phyloP scores from a whole-genome alignment of 2,888 invertebrate species.

The Drosophila ezoana region DNA sequence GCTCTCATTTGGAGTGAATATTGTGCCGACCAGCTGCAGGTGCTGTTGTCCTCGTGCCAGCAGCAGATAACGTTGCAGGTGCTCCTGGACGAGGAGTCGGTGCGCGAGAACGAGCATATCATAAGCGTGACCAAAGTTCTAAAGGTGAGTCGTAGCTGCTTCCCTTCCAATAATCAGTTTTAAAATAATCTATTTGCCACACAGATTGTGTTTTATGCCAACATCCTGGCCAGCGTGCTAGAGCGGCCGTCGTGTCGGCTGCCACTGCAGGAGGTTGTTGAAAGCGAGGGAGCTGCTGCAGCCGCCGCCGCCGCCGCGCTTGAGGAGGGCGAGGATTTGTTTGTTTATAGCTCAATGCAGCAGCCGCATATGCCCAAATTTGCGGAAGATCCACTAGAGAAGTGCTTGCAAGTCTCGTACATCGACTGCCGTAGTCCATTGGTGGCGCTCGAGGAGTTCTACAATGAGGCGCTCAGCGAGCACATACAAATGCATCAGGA shows the following conservation, averaged over 20 bases:
- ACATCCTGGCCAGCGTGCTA: conserved; percentile 92
- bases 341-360: conserved; percentile 80
- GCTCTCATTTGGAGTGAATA: conserved; percentile 92
- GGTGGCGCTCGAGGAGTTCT: conserved; percentile 95
- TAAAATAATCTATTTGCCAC: conserved; percentile 27
- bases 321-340: conserved; percentile 82
- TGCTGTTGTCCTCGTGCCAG: conserved; percentile 91
- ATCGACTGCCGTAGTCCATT: conserved; percentile 92
- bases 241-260: conserved; percentile 87
- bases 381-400: conserved; percentile 86
- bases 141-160: conserved; percentile 87
- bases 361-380: conserved; percentile 82
- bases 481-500: conserved; percentile 97
- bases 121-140: conserved; percentile 94
- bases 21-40: conserved; percentile 88
- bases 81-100: conserved; percentile 90
- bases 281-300: conserved; percentile 32
- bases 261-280: conserved; percentile 44
- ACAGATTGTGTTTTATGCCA: conserved; percentile 94
- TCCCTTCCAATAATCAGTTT: too few species aligned
- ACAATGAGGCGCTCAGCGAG: conserved; percentile 97
- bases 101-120: conserved; percentile 94
- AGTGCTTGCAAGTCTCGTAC: conserved; percentile 88
- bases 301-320: conserved; percentile 55
- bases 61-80: conserved; percentile 95